Base-by-base conservation (phyloP, 1,140 invertebrate species). In the Ptiloglossa arizonensis region DNA sequence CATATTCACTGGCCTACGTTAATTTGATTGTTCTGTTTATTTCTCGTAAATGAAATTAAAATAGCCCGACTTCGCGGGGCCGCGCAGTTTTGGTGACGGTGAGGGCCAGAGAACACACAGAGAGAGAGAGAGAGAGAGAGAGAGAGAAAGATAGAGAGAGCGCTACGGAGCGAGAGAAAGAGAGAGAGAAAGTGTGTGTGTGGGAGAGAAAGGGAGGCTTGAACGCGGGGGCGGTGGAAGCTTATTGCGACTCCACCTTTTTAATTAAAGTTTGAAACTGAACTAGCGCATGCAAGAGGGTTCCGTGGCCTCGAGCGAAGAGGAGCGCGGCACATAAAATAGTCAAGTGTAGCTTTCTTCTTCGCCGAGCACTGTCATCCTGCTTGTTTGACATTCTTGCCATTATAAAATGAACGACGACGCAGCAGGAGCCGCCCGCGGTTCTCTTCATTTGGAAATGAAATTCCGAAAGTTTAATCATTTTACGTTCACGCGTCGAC, bases 181-280 rank as follows among this genome's bases (percentile, higher is more conserved):
- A 5, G 32, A 13, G 38, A 15, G 13, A 44, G 8, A 63, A 13
- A 38, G 24, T 8, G 62, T 13, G 24, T 8, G 22, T 13, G 17
- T n/a, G 59, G 22, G 60, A 24, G 44, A 50, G 6, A n/a, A 4
- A 50, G 57, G n/a, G n/a, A 79, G 41, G 63, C 48, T 46, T 32
- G 59, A 50, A 59, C 52, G 54, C 52, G 52, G 52, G 64, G 63
- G 35, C 56, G 69, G 68, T 64, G 77, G 69, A 79, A 77, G 78
- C 83, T 74, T 85, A 86, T 80, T 78, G 87, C 75, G 74, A 77
- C 80, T 81, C 79, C 80, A 83, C 87, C 86, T 90, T 89, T 89
- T 89, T 89, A 90, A 90, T 90, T 90, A 89, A 90, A 90, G 85
- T 89, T 90, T 83, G 87, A 86, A 86, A 87, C 82, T 86, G 82